phyloP scores from a whole-genome alignment of 2,113 vertebrate species.

The Platichthys stellatus region DNA sequence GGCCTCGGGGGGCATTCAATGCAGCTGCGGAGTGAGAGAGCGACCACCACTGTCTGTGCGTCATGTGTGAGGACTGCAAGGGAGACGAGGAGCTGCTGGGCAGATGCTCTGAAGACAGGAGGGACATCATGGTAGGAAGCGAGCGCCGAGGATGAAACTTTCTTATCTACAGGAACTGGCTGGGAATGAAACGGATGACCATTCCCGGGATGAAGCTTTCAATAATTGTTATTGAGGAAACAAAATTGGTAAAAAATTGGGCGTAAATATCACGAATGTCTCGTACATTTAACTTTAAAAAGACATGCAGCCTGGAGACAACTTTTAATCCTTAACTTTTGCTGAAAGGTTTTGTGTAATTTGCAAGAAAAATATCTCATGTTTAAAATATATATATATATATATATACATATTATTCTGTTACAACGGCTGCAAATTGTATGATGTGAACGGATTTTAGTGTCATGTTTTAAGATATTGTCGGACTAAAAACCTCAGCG shows the following conservation, averaged over 20 bases:
- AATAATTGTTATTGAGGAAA: not conserved
- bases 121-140: slow-evolving; percentile 71
- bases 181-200: not conserved
- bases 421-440: not conserved
- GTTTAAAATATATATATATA: too few species aligned
- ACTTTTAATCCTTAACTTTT: too few species aligned
- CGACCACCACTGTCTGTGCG: slow-evolving; percentile 31
- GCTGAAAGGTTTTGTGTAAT: not conserved
- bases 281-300: too few species aligned
- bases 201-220: not conserved
- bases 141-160: not conserved
- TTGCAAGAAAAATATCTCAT: not conserved
- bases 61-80: slow-evolving; percentile 86
- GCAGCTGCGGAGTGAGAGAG: slow-evolving; percentile 33
- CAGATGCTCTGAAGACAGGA: slow-evolving; percentile 72
- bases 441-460: not conserved
- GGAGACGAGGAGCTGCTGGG: slow-evolving; percentile 73
- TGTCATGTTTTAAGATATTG: not conserved
- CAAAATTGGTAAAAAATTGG: not conserved
- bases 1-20: slow-evolving; percentile 69
- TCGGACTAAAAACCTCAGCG: not conserved
- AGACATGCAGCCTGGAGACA: too few species aligned
- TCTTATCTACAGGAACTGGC: not conserved
- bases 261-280: not conserved
- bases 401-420: too few species aligned